Evolutionary conservation across 35 echinoderm and acorn worm species (phyloP), one percentile per base, ranked within the genome.

Genomic region (Heliocidaris erythrogramma): DNA sequence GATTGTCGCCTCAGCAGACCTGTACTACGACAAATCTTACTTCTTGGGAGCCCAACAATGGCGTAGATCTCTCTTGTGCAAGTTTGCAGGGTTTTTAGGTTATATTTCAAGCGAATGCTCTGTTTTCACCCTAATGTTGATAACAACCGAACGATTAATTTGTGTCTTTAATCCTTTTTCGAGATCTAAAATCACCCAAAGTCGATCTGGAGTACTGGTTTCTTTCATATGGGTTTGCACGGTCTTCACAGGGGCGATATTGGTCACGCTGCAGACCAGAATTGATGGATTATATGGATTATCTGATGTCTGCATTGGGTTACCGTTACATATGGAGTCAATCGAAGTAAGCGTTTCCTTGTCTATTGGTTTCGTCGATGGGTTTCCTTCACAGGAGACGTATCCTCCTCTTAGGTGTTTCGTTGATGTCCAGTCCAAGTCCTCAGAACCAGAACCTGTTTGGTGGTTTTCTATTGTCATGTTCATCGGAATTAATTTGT

Each of bases 71-170:
- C 10, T 10, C 50, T 9, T 84, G 11, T 94, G 93, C 29, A 59
- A 32, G 8, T 94, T 94, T 50, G 93, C 93, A 50, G 59, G 93
- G 7, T 94, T 94, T 69, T 24, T 71, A 59, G 24, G 48, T 8
- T 30, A 85, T 30, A 7, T 94, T 21, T 94, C 93, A 59, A 94
- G 49, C 31, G 93, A 94, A 47, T 47, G 13, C 8, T 94, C 93
- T 18, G 93, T 94, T 71, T 94, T 84, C 2, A 65, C 59, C 60
- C 29, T 94, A 14, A 32, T 52, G 59, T 69, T 94, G 7, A 94
- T 94, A 14, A 61, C 93, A 94, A n/a, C 56, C 0, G 93, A 94
- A 6, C 2, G 93, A 84, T 94, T 94, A 11, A 30, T 94, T 13
- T 31, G 30, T 47, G 30, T 94, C n/a, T 27, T 29, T 3, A 59